Conservation (phyloP, 2,113 vertebrate species). For the Ptilonorhynchus violaceus region DNA sequence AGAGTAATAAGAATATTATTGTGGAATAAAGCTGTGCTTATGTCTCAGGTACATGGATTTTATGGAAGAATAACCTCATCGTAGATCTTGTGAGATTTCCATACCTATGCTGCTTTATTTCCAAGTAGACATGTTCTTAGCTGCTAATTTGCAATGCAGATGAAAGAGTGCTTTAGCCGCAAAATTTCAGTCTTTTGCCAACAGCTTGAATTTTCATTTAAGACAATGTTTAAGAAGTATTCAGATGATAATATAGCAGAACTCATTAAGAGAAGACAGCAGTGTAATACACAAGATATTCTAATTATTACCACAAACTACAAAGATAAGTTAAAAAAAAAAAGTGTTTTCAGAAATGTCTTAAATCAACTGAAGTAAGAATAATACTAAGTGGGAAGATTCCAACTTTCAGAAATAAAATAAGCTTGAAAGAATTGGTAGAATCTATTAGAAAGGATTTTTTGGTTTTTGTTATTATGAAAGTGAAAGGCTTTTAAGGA, state of each 20-base stretch:
- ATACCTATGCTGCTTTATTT: not conserved
- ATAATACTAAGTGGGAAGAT: not conserved
- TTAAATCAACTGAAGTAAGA: not conserved
- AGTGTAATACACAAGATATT: not conserved
- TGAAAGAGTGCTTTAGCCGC: not conserved
- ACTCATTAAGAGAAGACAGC: not conserved
- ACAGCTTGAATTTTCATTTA: conserved; percentile 22
- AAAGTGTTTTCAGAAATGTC: not conserved
- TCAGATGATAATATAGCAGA: not conserved
- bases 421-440: not conserved
- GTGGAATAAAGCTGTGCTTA: not conserved
- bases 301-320: not conserved
- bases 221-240: not conserved
- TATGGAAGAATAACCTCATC: not conserved
- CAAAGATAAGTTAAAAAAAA: not conserved
- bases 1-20: not conserved
- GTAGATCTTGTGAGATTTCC: not conserved
- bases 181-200: not conserved
- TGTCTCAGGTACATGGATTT: not conserved
- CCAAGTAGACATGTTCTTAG: not conserved
- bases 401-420: not conserved
- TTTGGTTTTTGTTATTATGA: not conserved
- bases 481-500: not conserved
- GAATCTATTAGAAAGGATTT: not conserved
- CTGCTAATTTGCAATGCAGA: conserved; percentile 30